Evolutionary conservation across 1,140 invertebrate genomes (phyloP), one percentile per base, ranked within the genome.

Genomic region (Riptortus pedestris): DNA sequence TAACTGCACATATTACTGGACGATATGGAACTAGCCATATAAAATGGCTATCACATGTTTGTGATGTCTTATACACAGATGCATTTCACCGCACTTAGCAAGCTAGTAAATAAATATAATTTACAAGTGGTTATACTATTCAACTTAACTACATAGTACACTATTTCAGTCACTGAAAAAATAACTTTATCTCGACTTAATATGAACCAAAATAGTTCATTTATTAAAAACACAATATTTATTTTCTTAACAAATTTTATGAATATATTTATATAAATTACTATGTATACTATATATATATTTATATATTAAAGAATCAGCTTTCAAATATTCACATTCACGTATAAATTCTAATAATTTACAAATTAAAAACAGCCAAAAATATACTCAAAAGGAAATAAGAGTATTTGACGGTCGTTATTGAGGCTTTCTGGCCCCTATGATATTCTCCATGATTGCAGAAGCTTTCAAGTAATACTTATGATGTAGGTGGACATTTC

Each of bases 111-210:
- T 59, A 59, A 59, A 59, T 59, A 59, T 24, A 59, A 59, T 59
- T 33, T 59, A 59, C 22, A 29, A 22, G 14, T 59, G 28, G 28
- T 29, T 59, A 33, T 59, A 18, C 57, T 59, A 59, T 20, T 59
- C 28, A 59, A 59, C 57, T 59, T 33, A 33, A 59, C 31, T 59
- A 59, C 31, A n/a, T n/a, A n/a, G n/a, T 59, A 59, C 16, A 16
- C 31, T 59, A 59, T 33, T 59, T 59, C 57, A 59, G 57, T 59
- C 57, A 59, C 57, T 38, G 57, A 20, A 59, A 59, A 59, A 59
- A 59, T 59, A 59, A 59, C 57, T 59, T 31, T 20, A 31, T 59
- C 28, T 59, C 28, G 57, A 20, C 57, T 59, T 38, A 26, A 29
- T 57, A 27, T 26, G 24, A 57, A 57, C 52, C 52, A n/a, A 57